A percentile compares a stretch with the other conserved stretches of the same genome.
Evolutionary conservation across 2,888 invertebrate genomes (phyloP).

Genomic region (Orthosia gracilis): DNA sequence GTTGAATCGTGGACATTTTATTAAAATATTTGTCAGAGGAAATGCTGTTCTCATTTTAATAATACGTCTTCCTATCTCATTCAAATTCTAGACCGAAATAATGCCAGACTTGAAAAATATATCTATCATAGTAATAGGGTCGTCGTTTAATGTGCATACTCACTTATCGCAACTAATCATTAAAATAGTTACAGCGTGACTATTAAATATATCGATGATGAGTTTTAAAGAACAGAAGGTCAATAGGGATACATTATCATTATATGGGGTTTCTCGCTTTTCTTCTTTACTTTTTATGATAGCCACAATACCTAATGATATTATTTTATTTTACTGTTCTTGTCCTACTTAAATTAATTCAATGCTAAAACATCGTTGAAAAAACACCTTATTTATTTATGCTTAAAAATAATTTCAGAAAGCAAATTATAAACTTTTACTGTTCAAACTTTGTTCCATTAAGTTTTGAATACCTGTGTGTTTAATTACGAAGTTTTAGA

Average conservation of each 20-base stretch:
- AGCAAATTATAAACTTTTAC: slow-evolving; percentile 13
- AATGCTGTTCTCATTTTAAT: slow-evolving; percentile 33
- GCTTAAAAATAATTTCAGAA: slow-evolving; percentile 1
- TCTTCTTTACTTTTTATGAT: not conserved
- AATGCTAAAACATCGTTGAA: slow-evolving; percentile 2
- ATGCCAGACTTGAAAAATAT: not conserved
- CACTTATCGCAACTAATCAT: too few relatives aligned
- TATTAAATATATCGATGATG: not conserved
- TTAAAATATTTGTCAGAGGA: slow-evolving; percentile 17
- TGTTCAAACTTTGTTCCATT: slow-evolving; percentile 21
- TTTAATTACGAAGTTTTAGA: slow-evolving; percentile 57
- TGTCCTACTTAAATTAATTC: not conserved
- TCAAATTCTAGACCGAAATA: not conserved
- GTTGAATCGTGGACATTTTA: slow-evolving; percentile 36
- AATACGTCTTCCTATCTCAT: not conserved
- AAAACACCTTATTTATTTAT: slow-evolving; percentile 6
- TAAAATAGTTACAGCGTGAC: not conserved
- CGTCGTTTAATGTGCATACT: too few relatives aligned
- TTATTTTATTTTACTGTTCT: too few relatives aligned
- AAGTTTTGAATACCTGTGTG: slow-evolving; percentile 60
- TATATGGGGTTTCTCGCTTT: not conserved
- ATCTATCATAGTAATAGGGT: not conserved
- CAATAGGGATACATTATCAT: not conserved
- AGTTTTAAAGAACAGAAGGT: not conserved
- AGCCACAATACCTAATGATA: too few relatives aligned